Percentiles rank a stretch among this genome's conserved stretches.
Conservation (phyloP, 2,113 vertebrate genomes). For the Progne subis region DNA sequence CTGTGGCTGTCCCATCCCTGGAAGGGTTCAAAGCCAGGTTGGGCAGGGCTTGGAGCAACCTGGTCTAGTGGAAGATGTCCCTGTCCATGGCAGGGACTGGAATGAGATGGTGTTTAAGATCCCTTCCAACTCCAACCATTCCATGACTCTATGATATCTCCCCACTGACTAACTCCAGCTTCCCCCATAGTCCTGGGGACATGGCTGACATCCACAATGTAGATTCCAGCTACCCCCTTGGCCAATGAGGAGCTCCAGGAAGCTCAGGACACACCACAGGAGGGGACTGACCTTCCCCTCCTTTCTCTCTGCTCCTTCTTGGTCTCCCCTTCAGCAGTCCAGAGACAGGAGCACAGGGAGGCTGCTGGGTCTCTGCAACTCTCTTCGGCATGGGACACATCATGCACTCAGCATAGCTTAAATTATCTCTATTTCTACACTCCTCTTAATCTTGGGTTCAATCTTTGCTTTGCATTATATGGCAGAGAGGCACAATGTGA, state of each 20-base stretch:
- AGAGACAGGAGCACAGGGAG: fast-evolving
- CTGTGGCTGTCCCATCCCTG: not conserved
- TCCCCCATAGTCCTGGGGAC: not conserved
- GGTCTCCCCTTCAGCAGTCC: not conserved
- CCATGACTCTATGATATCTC: not conserved
- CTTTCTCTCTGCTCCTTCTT: not conserved
- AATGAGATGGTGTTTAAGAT: not conserved
- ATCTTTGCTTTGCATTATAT: not conserved
- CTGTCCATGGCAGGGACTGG: not conserved
- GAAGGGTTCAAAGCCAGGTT: not conserved
- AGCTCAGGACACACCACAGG: not conserved
- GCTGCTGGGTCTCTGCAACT: not conserved
- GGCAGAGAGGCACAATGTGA: not conserved
- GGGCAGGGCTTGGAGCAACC: not conserved
- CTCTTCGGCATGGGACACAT: fast-evolving
- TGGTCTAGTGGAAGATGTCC: not conserved
- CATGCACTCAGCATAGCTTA: not conserved
- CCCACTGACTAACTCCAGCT: not conserved
- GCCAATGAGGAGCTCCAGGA: not conserved
- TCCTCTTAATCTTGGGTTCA: not conserved
- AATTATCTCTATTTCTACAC: not conserved
- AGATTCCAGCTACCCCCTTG: not conserved
- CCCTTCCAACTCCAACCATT: not conserved
- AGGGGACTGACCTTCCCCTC: not conserved
- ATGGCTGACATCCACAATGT: not conserved